Evolutionary conservation across 2,113 vertebrate genomes (phyloP).

Genomic region (Mustelus asterias): DNA sequence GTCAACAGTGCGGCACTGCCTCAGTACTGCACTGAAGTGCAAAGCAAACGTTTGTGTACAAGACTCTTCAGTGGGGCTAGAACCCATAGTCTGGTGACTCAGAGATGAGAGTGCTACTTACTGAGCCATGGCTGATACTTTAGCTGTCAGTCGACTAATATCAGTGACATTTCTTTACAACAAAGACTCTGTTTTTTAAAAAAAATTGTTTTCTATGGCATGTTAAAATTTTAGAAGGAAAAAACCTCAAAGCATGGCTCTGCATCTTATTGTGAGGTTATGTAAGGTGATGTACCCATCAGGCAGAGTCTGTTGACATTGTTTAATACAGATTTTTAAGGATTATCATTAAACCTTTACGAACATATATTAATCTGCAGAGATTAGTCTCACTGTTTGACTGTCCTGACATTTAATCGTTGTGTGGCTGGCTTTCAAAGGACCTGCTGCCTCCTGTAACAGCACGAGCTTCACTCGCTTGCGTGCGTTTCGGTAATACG

Average conservation of each 20-base stretch:
- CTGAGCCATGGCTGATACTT: neutral
- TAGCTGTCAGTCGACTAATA: neutral
- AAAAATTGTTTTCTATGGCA: neutral
- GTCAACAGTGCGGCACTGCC: neutral
- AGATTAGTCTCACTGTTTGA: constrained; percentile 39
- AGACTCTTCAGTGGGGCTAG: too few species aligned
- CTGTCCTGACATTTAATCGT: constrained; percentile 38
- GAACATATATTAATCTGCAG: constrained; percentile 29
- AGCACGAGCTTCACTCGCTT: neutral
- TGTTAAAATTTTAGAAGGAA: neutral
- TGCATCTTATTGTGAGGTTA: constrained; percentile 34
- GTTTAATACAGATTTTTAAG: constrained; percentile 26
- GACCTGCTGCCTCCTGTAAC: neutral
- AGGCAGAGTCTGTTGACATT: constrained; percentile 33
- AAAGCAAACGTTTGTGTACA: neutral
- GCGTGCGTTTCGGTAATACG: neutral
- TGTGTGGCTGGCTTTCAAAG: constrained; percentile 26
- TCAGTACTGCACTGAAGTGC: neutral
- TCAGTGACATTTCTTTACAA: neutral
- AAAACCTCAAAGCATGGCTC: neutral
- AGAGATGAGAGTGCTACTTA: neutral
- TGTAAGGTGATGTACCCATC: constrained; percentile 37
- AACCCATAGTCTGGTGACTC: neutral
- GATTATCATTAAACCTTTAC: constrained; percentile 31
- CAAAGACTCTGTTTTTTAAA: neutral